Base-by-base conservation (phyloP, 2,797 vertebrate species). In the Pangasius djambal region DNA sequence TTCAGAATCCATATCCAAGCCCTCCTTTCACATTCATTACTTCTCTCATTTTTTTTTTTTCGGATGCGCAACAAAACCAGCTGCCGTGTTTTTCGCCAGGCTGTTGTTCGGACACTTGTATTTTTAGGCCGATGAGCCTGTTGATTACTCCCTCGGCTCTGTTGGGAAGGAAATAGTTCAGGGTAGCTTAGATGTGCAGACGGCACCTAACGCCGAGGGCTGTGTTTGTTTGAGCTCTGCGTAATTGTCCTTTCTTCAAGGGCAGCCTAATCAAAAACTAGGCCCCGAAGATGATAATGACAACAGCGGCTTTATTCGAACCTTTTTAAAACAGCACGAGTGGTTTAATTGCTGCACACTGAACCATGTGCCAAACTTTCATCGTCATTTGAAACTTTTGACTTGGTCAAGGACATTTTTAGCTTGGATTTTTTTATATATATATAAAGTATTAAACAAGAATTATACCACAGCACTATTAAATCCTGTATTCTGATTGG, bases 181-280 rank as follows among this genome's bases (percentile, higher is more conserved):
- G 61, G 13, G 50, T 74, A 20, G 84, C 48, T 74, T 25, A 16
- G 16, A 50, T 50, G 52, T 75, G 70, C 40, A 44, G 22, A 7
- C 83, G 10, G 55, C 16, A 63, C 52, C 79, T 78, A n/a, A 52
- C 1, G 34, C 89, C 37, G 5, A 20, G 55, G 86, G 79, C 88
- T 89, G 78, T 86, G 86, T 84, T 88, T 75, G 85, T 67, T 90
- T 90, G 59, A 55, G 83, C 77, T 37, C 69, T 52, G 50, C 31
- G n/a, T 55, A 55, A 72, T 75, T 90, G 88, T 89, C 83, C 65
- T 57, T 59, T 63, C 4, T 61, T 88, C 86, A 90, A 91, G 88
- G 91, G 86, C 86, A 9, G 83, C 63, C 77, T 83, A 87, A 88
- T 89, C 88, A 87, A 83, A 90, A 88, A 84, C 81, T 22, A 34